A percentile compares a stretch with the other conserved stretches of the same genome.
Conservation (phyloP, 2,888 invertebrate species). For the Hetaerina titia region DNA sequence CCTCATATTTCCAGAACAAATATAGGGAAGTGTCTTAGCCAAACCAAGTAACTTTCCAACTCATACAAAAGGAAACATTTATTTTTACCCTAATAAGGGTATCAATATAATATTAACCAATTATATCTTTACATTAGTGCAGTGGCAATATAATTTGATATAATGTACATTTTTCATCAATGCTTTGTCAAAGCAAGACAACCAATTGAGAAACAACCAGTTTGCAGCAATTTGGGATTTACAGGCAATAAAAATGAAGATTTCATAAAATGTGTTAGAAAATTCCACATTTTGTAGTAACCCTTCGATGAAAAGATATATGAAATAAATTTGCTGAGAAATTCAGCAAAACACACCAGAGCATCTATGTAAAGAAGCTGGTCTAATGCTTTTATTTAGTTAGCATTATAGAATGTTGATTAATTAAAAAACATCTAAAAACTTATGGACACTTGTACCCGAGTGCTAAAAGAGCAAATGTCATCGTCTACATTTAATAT, state of each 20-base stretch:
- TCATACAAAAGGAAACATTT: conserved; percentile 58
- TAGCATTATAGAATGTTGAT: conserved; percentile 53
- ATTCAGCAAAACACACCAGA: conserved; percentile 55
- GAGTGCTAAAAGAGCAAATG: conserved; percentile 63
- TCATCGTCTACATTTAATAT: conserved; percentile 37
- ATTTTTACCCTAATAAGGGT: conserved; percentile 54
- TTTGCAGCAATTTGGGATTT: conserved; percentile 56
- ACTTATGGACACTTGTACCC: conserved; percentile 60
- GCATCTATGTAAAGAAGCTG: conserved; percentile 42
- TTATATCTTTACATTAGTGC: conserved; percentile 56
- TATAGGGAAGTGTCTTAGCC: neutral
- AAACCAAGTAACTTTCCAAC: conserved; percentile 17
- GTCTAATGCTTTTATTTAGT: conserved; percentile 34
- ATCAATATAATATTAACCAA: conserved; percentile 60
- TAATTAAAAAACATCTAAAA: conserved; percentile 56
- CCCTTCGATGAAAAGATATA: conserved; percentile 44
- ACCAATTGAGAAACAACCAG: conserved; percentile 45
- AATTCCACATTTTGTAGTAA: conserved; percentile 51
- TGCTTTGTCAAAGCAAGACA: conserved; percentile 45
- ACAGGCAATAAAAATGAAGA: conserved; percentile 47
- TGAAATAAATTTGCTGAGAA: conserved; percentile 34
- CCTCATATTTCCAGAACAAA: neutral
- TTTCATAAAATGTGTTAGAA: conserved; percentile 55
- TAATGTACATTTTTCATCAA: conserved; percentile 36
- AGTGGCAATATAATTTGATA: conserved; percentile 52